Evolutionary conservation across 2,797 vertebrate species (phyloP), one percentile per base, ranked within the genome.

Genomic region (Glyptemys insculpta): DNA sequence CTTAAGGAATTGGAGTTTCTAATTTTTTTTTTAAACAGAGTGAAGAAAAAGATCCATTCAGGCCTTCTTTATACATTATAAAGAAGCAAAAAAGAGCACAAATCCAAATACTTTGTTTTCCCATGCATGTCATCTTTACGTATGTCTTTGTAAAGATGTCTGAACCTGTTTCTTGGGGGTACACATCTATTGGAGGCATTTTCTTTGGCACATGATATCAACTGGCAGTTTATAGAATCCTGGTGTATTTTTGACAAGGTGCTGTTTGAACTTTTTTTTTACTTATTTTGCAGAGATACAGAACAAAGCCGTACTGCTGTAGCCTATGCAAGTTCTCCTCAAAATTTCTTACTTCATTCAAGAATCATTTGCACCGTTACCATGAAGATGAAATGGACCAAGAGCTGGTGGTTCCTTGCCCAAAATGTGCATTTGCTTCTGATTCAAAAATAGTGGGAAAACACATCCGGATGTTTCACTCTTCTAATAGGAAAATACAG

Each of bases 301-400:
- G 99, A 88, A 99, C 99, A 85, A 99, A 98, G 95, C 98, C 98
- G 0, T 98, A 99, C 97, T 99, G 99, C 98, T 99, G 99, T 93
- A 98, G 96, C 94, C 98, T 99, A 96, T 99, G 99, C 97, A 99
- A 99, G 92, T 99, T 99, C 95, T 99, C 99, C 0, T 98, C 99
- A 21, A 99, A 99, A 82, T 98, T 99, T 93, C 98, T 99, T 95
- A 98, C 98, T 96, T 98, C 99, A 59, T 99, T 99, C 98, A 99
- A 98, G 98, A 98, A 98, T 93, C 99, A 99, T 49, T 96, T 99
- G 78, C 98, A 98, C 44, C 99, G 99, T 80, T 99, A 98, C 98
- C 99, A 99, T 47, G 98, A 98, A 47, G 99, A 99, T 50, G 98
- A 99, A 93, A 96, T 99, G 96, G 98, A 99, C 4, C 97, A 98